Evolutionary conservation across 2,113 vertebrate genomes (phyloP), one percentile per base, ranked within the genome.

Genomic region (Oryzias celebensis): DNA sequence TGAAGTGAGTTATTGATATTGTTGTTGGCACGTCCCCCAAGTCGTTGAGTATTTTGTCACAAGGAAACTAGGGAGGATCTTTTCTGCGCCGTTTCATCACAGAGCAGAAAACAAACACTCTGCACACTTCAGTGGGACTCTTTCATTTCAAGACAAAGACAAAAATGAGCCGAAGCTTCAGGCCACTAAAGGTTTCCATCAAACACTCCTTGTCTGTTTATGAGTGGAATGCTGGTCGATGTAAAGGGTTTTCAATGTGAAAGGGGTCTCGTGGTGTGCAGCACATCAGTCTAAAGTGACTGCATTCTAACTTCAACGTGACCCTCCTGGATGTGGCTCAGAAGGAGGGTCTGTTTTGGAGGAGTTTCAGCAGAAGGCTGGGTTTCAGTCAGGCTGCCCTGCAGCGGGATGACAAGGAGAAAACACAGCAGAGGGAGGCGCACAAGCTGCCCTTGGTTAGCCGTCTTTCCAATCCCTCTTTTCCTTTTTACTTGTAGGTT

Each of bases 401-500:
- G 67, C 43, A 58, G 20, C 70, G 65, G 75, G 68, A 75, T 10
- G 57, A 79, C 65, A 75, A 50, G 71, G 66, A 44, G 15, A 44
- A 17, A 24, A 41, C 36, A 47, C 63, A 61, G 52, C 63, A 52
- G 22, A 22, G 2, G 49, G 23, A 49, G 44, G 71, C 77, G 57
- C 60, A 10, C 31, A 68, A 68, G 41, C 52, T 42, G 51, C 49
- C 54, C 52, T 74, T 73, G 62, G 59, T 67, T 63, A 77, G 56
- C 58, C 60, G 67, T 73, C 66, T 83, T 71, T 66, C 13, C 70
- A 77, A 46, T 53, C 66, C 73, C 81, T 80, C 71, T 83, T 68
- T 56, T 81, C 80, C 77, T 77, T 51, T 77, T 85, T 83, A 83
- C 84, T 87, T 3, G 36, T 28, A 28, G 85, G 75, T 65, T 77